These are phyloP conservation scores for Syrmaticus mikado DNA, from an alignment of 2,113 vertebrate species.

Conservation along the genomic window DNA sequence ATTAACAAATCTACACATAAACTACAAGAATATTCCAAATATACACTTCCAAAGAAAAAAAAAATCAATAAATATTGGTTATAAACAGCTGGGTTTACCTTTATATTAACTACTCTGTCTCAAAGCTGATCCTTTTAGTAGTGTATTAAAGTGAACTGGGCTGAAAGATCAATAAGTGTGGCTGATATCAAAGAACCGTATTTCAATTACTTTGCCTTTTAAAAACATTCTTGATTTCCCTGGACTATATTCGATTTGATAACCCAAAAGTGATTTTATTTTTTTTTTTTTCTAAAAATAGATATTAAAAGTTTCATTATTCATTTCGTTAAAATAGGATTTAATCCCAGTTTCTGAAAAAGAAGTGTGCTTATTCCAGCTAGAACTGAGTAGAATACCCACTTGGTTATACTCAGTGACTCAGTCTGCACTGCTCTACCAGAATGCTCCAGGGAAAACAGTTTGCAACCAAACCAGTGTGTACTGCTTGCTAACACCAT, in stretches of 20 bases:
- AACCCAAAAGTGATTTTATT: neutral
- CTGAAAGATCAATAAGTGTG: neutral
- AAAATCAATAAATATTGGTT: neutral
- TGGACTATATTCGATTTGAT: neutral
- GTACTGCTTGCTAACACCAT: neutral
- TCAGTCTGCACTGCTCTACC: neutral
- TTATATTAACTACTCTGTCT: neutral
- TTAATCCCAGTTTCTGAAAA: neutral
- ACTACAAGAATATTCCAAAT: neutral
- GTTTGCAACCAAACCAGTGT: neutral
- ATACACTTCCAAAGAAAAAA: neutral
- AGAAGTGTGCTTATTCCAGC: neutral
- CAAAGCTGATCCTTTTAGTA: neutral
- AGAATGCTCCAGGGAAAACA: neutral
- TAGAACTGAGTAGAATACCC: neutral
- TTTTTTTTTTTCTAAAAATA: neutral
- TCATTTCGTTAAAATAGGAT: neutral
- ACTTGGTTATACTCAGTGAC: neutral
- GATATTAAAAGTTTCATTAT: neutral
- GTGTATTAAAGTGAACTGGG: neutral
- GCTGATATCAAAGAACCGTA: neutral
- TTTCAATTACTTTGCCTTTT: neutral
- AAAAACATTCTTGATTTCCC: neutral
- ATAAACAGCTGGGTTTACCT: neutral
- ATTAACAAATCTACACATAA: neutral